phyloP scores from a whole-genome alignment of 2,113 vertebrate genomes.

The rabbit (Oryctolagus cuniculus) region DNA sequence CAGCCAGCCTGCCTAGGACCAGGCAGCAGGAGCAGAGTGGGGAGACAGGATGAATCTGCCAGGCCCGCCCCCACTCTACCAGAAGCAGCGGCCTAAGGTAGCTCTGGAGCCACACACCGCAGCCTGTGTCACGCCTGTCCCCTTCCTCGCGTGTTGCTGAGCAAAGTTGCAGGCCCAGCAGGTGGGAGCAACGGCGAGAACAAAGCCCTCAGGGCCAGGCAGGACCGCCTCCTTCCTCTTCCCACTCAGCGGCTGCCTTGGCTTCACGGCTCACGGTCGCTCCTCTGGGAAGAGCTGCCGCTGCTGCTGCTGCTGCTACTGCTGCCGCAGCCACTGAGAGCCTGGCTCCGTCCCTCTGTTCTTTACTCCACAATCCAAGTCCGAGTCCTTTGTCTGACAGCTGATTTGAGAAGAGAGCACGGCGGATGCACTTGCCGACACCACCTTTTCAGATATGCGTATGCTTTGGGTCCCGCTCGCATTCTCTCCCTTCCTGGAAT shows the following conservation, averaged over 20 bases:
- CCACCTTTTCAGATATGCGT: background rate
- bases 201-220: background rate
- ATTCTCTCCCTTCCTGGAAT: background rate
- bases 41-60: fast-evolving
- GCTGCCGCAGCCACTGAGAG: background rate
- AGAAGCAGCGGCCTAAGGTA: fast-evolving
- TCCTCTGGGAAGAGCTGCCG: background rate
- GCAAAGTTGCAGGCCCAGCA: background rate
- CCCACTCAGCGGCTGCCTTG: background rate
- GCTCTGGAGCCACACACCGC: background rate
- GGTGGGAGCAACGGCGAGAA: background rate
- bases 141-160: background rate
- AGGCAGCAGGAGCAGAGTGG: background rate
- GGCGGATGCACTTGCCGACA: background rate
- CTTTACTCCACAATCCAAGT: conserved; percentile 23
- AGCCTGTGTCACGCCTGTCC: background rate
- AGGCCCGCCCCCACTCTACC: background rate
- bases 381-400: background rate
- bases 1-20: background rate
- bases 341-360: background rate
- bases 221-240: background rate
- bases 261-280: fast-evolving
- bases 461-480: fast-evolving
- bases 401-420: background rate
- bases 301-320: no score